Base-by-base conservation (phyloP, 2,888 invertebrate species). In the Plagiodera versicolora region DNA sequence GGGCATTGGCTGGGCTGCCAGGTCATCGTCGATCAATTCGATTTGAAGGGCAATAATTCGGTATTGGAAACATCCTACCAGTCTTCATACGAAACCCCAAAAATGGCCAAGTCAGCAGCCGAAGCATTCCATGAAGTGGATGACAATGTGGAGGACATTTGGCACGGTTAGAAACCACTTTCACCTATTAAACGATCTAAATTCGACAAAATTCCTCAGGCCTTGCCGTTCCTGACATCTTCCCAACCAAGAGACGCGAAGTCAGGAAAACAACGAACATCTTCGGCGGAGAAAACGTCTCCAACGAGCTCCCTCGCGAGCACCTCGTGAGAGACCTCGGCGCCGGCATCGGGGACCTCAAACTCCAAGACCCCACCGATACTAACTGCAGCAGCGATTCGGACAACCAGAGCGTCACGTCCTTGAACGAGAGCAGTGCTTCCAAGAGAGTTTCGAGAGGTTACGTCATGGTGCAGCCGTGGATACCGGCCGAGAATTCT, bases 1-100 rank as follows among this genome's bases (percentile, higher is more conserved):
- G 81, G 81, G 0, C 77, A 79, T 24, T 79, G 80, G 78, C 62
- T 82, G 10, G 77, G 79, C 14, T 80, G 79, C 60, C 75, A 77
- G 47, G 67, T 81, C 5, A 75, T 77, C 16, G 80, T 81, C 1
- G 80, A 80, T 58, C 24, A 50, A 10, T 72, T 72, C 51, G 65
- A 69, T 56, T 59, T 67, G 19, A 67, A 67, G 54, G 68, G 66
- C 8, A 61, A 68, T 35, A 56, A 63, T 18, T 71, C 70, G 6
- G 71, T 70, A 39, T 51, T 70, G 56, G 71, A 73, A 39, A 69
- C 67, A 1, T 66, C 69, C 14, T 53, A 45, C 24, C n/a, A 24
- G 17, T 14, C 50, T 28, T 30, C 11, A 39, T n/a, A 18, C 11
- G 45, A 45, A 5, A 16, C 18, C 14, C 9, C 46, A 11, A 18